phyloP scores from a whole-genome alignment of 2,888 invertebrate species.

The Polyommatus icarus region DNA sequence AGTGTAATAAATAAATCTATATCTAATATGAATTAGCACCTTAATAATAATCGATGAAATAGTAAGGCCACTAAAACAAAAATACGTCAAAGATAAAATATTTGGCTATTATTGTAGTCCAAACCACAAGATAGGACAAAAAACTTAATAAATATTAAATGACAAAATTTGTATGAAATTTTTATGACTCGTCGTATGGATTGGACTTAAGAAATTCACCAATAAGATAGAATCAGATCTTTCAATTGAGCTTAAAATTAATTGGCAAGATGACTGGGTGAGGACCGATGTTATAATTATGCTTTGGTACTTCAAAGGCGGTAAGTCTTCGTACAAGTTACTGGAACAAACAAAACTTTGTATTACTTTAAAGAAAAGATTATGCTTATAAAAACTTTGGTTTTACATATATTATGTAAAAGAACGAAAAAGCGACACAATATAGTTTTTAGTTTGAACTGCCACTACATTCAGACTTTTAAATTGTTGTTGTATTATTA shows the following conservation, averaged over 20 bases:
- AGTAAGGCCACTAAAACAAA: background rate
- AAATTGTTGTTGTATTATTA: too few species aligned
- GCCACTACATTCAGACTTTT: too few species aligned
- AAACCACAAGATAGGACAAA: background rate
- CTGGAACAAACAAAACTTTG: constrained; percentile 51
- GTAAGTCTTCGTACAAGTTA: constrained; percentile 49
- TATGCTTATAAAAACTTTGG: background rate
- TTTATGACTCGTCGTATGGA: background rate
- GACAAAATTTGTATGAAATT: background rate
- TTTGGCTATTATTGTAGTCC: background rate
- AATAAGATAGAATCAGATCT: constrained; percentile 34
- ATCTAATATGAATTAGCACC: constrained; percentile 28
- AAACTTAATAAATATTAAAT: too few species aligned
- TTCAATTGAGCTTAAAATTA: constrained; percentile 26
- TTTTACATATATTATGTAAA: too few species aligned
- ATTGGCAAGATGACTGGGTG: constrained; percentile 33
- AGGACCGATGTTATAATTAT: constrained; percentile 43
- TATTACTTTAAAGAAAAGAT: background rate
- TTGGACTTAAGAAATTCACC: constrained; percentile 25
- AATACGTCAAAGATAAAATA: background rate
- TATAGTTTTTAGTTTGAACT: too few species aligned
- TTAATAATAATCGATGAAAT: background rate
- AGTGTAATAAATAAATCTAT: constrained; percentile 29
- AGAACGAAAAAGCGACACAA: too few species aligned
- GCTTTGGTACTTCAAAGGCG: constrained; percentile 63